Evolutionary conservation across 2,113 vertebrate species (phyloP).

Genomic region (Colius striatus): DNA sequence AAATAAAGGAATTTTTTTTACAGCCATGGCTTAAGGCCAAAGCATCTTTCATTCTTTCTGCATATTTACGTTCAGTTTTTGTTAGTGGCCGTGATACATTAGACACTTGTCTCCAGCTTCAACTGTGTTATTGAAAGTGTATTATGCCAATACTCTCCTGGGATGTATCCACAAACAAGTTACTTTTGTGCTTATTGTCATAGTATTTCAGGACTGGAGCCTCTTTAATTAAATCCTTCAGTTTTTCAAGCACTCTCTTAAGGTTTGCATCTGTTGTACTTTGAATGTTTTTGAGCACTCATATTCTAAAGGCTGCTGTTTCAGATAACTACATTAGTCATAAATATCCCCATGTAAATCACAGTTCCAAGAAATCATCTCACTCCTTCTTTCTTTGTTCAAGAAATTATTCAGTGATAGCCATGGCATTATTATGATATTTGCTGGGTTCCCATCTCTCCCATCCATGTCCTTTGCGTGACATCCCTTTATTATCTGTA

Average conservation of each 20-base stretch:
- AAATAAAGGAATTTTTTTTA: constrained; percentile 44
- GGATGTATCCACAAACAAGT: neutral
- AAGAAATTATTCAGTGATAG: neutral
- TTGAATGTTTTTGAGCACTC: neutral
- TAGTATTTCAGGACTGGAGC: neutral
- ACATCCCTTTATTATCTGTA: neutral
- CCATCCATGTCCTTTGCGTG: neutral
- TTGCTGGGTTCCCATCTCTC: neutral
- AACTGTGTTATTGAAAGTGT: neutral
- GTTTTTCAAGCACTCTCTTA: neutral
- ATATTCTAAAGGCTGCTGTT: neutral
- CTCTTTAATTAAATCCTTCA: constrained; percentile 7
- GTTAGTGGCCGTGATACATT: neutral
- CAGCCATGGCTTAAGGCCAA: constrained; percentile 5
- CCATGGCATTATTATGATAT: neutral
- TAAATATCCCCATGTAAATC: neutral
- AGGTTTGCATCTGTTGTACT: neutral
- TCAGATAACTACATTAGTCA: neutral
- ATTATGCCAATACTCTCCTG: neutral
- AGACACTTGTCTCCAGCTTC: constrained; percentile 39
- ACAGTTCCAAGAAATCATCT: neutral
- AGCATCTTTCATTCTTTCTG: neutral
- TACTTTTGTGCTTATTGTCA: neutral
- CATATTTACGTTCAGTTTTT: constrained; percentile 11
- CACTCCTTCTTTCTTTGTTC: neutral